Evolutionary conservation across 2,888 invertebrate genomes (phyloP).

Genomic region (Meteorus cinctellus): DNA sequence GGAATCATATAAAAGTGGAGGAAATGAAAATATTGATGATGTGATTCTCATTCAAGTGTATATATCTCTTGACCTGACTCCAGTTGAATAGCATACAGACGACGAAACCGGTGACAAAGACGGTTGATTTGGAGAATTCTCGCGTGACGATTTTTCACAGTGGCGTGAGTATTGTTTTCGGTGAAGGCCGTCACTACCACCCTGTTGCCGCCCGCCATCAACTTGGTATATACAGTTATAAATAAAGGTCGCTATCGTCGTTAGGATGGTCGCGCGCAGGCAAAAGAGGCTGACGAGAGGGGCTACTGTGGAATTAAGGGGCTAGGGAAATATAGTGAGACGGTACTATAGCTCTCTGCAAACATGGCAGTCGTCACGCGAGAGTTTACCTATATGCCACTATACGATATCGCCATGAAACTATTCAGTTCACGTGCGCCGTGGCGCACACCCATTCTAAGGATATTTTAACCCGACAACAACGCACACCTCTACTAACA

Average conservation of each 20-base stretch:
- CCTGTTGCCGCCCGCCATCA: conserved; percentile 29
- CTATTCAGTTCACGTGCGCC: conserved; percentile 13
- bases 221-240: conserved; percentile 17
- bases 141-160: conserved; percentile 55
- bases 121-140: conserved; percentile 50
- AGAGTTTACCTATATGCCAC: conserved; percentile 49
- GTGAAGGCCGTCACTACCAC: background rate
- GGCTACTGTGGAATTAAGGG: conserved; percentile 53
- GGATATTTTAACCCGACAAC: conserved; percentile 20
- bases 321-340: conserved; percentile 51
- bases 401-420: conserved; percentile 42
- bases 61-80: conserved; percentile 38
- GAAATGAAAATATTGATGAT: conserved; percentile 54
- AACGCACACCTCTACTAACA: conserved; percentile 1
- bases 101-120: background rate
- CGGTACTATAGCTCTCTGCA: conserved; percentile 59
- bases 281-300: conserved; percentile 38
- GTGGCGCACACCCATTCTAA: background rate
- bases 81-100: background rate
- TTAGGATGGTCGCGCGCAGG: conserved; percentile 23
- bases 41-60: conserved; percentile 50
- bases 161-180: conserved; percentile 54
- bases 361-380: conserved; percentile 72
- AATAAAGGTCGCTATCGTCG: conserved; percentile 13
- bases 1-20: conserved; percentile 53